phyloP scores from a whole-genome alignment of 2,888 invertebrate genomes.

The Sarcophaga variegata region DNA sequence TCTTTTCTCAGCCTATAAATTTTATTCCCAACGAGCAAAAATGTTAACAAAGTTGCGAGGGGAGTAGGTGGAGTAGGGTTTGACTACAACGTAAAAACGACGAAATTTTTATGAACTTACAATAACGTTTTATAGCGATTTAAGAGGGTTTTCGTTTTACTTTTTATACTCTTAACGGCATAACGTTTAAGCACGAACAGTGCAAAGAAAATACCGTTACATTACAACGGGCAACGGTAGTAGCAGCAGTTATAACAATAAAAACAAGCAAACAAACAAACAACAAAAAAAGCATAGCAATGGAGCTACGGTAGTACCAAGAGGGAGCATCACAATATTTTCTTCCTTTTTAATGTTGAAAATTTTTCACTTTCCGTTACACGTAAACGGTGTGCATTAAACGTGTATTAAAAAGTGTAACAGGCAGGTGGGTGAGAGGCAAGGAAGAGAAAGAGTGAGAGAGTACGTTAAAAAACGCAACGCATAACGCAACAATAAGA shows the following conservation, averaged over 20 bases:
- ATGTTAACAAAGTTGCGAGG: too few species aligned
- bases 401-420: not conserved
- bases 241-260: not conserved
- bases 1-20: not conserved
- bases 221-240: not conserved
- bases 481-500: not conserved
- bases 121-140: conserved; percentile 50
- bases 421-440: not conserved
- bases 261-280: too few species aligned
- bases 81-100: conserved; percentile 34
- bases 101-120: conserved; percentile 54
- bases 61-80: conserved; percentile 3
- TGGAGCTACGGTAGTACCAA: too few species aligned
- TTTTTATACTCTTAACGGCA: not conserved
- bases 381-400: not conserved
- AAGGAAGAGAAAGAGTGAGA: not conserved
- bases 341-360: too few species aligned
- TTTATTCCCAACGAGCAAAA: not conserved
- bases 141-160: conserved; percentile 30
- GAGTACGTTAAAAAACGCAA: not conserved
- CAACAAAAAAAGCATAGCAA: not conserved
- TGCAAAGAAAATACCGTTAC: not conserved
- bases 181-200: conserved; percentile 18
- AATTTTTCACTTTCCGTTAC: too few species aligned
- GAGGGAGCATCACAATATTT: too few species aligned